Percentiles rank a stretch among this genome's conserved stretches.
phyloP scores from a whole-genome alignment of 2,113 vertebrate genomes.

The Vimba vimba region DNA sequence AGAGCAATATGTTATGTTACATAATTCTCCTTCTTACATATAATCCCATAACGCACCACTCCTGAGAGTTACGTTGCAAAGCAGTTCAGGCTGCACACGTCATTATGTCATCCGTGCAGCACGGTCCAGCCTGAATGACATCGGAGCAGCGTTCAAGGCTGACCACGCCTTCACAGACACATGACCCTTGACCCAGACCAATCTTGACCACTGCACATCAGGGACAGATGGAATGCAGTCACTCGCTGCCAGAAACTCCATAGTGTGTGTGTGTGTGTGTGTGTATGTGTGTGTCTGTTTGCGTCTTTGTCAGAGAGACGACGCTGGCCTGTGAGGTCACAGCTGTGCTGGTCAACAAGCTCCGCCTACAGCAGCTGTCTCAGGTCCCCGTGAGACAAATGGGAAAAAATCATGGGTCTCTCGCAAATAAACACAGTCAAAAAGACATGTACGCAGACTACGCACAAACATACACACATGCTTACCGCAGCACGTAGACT shows the following conservation, averaged over 20 bases:
- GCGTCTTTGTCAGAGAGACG: conserved; percentile 42
- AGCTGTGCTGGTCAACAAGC: conserved; percentile 33
- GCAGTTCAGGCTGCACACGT: conserved; percentile 41
- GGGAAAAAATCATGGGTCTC: conserved; percentile 32
- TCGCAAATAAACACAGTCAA: conserved; percentile 33
- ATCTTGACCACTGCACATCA: conserved; percentile 49
- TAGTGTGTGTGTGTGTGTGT: conserved; percentile 26
- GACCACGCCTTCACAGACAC: conserved; percentile 45
- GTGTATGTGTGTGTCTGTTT: conserved; percentile 44
- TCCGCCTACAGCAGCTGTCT: conserved; percentile 42
- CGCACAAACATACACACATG: conserved; percentile 18
- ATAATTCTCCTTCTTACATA: conserved; percentile 32
- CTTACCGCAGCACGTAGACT: conserved; percentile 42
- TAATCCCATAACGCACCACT: conserved; percentile 34
- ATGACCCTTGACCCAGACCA: conserved; percentile 45
- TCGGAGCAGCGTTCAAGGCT: conserved; percentile 13
- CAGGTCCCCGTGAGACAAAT: conserved; percentile 38
- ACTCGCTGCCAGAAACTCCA: conserved; percentile 46
- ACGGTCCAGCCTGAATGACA: conserved; percentile 41
- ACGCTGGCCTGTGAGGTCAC: conserved; percentile 45
- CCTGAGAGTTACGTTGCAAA: neutral
- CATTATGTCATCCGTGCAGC: conserved; percentile 39
- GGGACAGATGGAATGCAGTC: conserved; percentile 48
- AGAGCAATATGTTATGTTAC: conserved; percentile 35
- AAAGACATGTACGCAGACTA: neutral